These are phyloP conservation scores for Troides helena DNA, from an alignment of 2,888 invertebrate genomes.

Conservation along the genomic window DNA sequence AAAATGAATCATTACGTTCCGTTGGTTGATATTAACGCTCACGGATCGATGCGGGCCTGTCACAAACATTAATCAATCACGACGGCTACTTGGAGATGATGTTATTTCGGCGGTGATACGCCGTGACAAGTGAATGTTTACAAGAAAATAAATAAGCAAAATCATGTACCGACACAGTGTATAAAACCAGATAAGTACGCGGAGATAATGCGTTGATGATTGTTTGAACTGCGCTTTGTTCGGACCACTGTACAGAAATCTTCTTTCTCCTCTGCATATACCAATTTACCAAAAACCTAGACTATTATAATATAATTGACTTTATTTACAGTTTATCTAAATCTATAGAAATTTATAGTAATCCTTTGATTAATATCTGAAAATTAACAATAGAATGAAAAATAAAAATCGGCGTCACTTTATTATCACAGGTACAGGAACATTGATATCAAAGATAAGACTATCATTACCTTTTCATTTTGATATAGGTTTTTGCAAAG, in stretches of 20 bases:
- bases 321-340: not conserved
- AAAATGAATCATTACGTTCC: slow-evolving; percentile 28
- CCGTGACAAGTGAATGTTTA: slow-evolving; percentile 15
- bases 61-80: slow-evolving; percentile 36
- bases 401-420: not conserved
- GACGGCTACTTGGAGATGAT: slow-evolving; percentile 25
- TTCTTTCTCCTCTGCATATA: not conserved
- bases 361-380: not conserved
- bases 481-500: not conserved
- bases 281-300: not conserved
- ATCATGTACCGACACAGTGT: slow-evolving; percentile 17
- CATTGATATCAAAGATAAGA: not conserved
- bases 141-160: slow-evolving; percentile 30
- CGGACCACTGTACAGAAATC: not conserved
- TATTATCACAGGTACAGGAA: not conserved
- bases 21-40: slow-evolving; percentile 10
- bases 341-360: too few relatives aligned
- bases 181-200: slow-evolving; percentile 8
- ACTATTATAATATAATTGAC: not conserved
- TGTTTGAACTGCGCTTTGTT: slow-evolving; percentile 3
- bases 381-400: not conserved
- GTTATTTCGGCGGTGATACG: slow-evolving; percentile 17
- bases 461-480: not conserved
- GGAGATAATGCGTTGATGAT: not conserved
- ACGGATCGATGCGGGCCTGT: slow-evolving; percentile 33